Evolutionary conservation across 1,140 invertebrate species (phyloP).

Genomic region (Cephus cinctus): DNA sequence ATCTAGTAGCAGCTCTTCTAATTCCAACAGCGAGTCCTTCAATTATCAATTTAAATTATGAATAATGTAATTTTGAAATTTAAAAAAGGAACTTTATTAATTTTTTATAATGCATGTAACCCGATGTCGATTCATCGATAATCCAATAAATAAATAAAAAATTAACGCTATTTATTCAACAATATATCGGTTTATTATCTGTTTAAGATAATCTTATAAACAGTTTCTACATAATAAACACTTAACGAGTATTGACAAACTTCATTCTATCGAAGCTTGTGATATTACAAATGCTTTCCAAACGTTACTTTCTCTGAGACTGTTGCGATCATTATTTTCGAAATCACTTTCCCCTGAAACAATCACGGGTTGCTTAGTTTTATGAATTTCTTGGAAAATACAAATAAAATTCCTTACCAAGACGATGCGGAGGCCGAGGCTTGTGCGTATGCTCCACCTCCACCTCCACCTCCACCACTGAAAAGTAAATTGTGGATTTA

Average conservation of each 20-base stretch:
- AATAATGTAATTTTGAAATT: not conserved
- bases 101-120: no score
- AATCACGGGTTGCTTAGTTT: conserved; percentile 6
- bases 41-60: not conserved
- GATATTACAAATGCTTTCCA: no score
- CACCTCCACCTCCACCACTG: conserved; percentile 3
- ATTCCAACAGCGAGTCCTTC: not conserved
- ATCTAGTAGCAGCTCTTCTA: not conserved
- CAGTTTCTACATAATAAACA: not conserved
- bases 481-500: no score
- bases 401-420: no score
- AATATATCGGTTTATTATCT: not conserved
- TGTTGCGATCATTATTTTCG: no score
- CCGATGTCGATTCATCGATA: not conserved
- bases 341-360: conserved; percentile 22
- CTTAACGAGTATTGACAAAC: no score
- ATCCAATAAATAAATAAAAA: not conserved
- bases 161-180: not conserved
- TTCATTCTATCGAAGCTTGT: no score
- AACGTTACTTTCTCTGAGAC: no score
- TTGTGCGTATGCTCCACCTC: conserved; percentile 20
- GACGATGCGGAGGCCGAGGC: conserved; percentile 30
- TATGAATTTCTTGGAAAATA: not conserved
- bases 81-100: no score
- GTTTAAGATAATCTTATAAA: not conserved